Base-by-base conservation (phyloP, 2,888 invertebrate species). In the Euplagia quadripunctaria region DNA sequence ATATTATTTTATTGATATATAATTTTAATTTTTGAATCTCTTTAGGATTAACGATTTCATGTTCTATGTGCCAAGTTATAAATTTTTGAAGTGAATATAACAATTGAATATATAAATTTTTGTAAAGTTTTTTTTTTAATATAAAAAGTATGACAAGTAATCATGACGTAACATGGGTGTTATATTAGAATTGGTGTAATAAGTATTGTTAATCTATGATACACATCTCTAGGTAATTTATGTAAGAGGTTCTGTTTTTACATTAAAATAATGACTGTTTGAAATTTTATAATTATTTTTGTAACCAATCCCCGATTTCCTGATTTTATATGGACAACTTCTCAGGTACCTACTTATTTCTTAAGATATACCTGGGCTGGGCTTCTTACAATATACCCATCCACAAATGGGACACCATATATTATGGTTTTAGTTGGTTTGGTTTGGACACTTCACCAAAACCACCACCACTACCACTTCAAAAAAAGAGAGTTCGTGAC, bases 221-320 rank as follows among this genome's bases (percentile, higher is more conserved):
- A 90, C 83, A 89, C 87, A 86, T 87, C 88, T 89, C 87, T 89
- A 91, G 89, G 84, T 86, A 87, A 88, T 61, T 89, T 90, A 87
- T 91, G 90, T 93, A 93, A 91, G 86, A 93, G 88, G 86, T 93
- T 94, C 86, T 92, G 94, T 93, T 94, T 95, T 93, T 94, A 94
- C 91, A 94, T 89, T 92, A 93, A 94, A 95, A 91, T 91, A 91
- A 88, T 93, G 90, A 93, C 90, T 94, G 94, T 94, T 94, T 78
- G 69, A 82, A 81, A 83, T 84, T 82, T 91, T 90, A 89, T 84
- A 85, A 88, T 90, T 73, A 31, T 68, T 73, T 67, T 41, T 5
- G 46, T 58, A n/a, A 58, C 63, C 8, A 9, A 55, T 64, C 46
- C 31, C 52, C 14, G 31, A 43, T 20, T 58, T 12, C 4, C 16